Evolutionary conservation across 2,797 vertebrate species (phyloP).

Genomic region (Nyctalus aviator): DNA sequence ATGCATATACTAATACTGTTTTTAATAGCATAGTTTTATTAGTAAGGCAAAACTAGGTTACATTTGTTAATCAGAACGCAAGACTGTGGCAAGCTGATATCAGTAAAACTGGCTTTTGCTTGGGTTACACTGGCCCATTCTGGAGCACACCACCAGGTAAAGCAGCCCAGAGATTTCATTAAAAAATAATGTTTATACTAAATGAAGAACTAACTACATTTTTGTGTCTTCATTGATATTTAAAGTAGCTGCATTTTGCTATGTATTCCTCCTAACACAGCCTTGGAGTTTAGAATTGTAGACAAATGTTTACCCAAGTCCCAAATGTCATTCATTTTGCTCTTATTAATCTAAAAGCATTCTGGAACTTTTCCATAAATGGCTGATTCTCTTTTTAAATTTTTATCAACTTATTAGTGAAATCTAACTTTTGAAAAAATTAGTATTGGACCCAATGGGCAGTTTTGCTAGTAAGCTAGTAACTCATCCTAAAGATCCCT

Average conservation of each 20-base stretch:
- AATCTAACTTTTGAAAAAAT: slow-evolving; percentile 27
- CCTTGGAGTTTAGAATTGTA: neutral
- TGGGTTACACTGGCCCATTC: neutral
- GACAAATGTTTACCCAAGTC: neutral
- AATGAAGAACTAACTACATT: neutral
- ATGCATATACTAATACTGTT: neutral
- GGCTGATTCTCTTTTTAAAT: slow-evolving; percentile 49
- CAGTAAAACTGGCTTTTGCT: neutral
- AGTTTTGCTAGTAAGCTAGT: neutral
- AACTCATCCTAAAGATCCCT: slow-evolving; percentile 18
- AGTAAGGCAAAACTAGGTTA: neutral
- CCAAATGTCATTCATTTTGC: neutral
- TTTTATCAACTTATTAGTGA: slow-evolving; percentile 29
- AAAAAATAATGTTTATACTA: neutral
- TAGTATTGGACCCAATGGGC: neutral
- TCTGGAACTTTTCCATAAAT: slow-evolving; percentile 5
- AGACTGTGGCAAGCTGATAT: neutral
- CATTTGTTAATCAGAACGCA: neutral
- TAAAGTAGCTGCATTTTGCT: neutral
- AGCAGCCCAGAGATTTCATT: neutral
- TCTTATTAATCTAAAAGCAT: slow-evolving; percentile 49
- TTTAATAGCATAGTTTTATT: slow-evolving; percentile 15
- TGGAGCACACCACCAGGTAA: neutral
- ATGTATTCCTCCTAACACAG: neutral
- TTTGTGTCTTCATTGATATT: slow-evolving; percentile 3